These are phyloP conservation scores for Alauda arvensis DNA, from an alignment of 2,797 vertebrate genomes.

Conservation along the genomic window DNA sequence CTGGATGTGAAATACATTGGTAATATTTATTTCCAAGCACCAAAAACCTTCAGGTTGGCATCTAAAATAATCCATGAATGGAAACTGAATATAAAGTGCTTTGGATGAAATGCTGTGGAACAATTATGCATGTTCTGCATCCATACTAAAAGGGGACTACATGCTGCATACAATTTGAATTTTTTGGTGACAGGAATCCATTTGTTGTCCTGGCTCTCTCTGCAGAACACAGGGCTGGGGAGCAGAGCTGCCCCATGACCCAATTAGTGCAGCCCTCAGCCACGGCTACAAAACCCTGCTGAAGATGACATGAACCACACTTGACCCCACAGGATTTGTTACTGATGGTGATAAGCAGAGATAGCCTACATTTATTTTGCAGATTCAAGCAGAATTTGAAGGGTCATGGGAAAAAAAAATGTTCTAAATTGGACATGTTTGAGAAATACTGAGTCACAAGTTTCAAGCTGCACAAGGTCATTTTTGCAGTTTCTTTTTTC, in stretches of 20 bases:
- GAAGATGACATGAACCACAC: neutral
- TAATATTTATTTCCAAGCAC: neutral
- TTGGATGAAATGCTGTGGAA: neutral
- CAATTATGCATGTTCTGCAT: neutral
- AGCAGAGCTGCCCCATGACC: neutral
- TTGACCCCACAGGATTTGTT: neutral
- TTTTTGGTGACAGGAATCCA: neutral
- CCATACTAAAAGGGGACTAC: neutral
- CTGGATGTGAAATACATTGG: neutral
- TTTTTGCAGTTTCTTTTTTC: slow-evolving; percentile 40
- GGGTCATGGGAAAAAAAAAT: neutral
- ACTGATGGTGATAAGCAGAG: slow-evolving; percentile 1
- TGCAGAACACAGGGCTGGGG: neutral
- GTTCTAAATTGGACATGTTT: slow-evolving; percentile 36
- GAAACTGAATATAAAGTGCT: neutral
- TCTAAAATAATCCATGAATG: neutral
- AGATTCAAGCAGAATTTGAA: slow-evolving; percentile 47
- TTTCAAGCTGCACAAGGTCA: slow-evolving; percentile 44
- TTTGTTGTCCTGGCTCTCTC: neutral
- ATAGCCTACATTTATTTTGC: slow-evolving; percentile 24
- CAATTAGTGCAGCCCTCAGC: neutral
- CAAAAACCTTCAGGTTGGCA: neutral
- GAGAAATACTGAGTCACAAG: slow-evolving; percentile 52
- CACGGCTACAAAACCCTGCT: neutral
- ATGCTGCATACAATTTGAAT: neutral